These are phyloP conservation scores for Glaucopsyche alexis DNA, from an alignment of 2,888 invertebrate species.

Conservation along the genomic window DNA sequence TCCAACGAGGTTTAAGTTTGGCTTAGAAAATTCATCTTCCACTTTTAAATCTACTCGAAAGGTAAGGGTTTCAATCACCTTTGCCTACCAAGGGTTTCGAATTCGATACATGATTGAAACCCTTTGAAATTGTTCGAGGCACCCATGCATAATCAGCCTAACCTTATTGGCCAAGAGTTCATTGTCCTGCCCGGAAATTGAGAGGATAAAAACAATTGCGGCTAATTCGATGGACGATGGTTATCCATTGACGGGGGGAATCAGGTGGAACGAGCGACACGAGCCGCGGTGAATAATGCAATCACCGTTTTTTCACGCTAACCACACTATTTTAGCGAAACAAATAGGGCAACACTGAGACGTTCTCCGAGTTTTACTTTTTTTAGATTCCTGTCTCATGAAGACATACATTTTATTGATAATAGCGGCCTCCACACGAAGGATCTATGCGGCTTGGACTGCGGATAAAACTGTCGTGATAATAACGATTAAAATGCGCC, in stretches of 20 bases:
- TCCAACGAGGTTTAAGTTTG: too few species aligned
- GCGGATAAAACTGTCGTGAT: too few species aligned
- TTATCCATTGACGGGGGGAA: slow-evolving; percentile 60
- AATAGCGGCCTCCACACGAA: too few species aligned
- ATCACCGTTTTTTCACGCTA: slow-evolving; percentile 31
- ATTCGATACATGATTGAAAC: too few species aligned
- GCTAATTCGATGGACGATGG: slow-evolving; percentile 57
- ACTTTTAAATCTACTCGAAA: too few species aligned
- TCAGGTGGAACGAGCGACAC: slow-evolving; percentile 63
- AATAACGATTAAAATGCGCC: too few species aligned
- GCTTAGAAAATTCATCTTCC: too few species aligned
- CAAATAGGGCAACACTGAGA: slow-evolving; percentile 11
- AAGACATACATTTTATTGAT: too few species aligned
- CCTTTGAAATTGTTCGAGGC: too few species aligned
- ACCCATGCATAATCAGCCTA: slow-evolving; percentile 11
- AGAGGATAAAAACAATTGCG: slow-evolving; percentile 57
- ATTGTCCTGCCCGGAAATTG: slow-evolving; percentile 57
- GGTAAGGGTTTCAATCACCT: too few species aligned
- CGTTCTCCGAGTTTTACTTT: not conserved
- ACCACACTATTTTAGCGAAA: slow-evolving; percentile 11
- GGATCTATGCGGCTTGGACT: too few species aligned
- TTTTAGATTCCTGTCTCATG: not conserved
- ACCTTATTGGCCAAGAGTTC: slow-evolving; percentile 43
- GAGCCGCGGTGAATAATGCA: slow-evolving; percentile 50
- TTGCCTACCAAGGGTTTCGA: too few species aligned